These are phyloP conservation scores for Micronycteris hirsuta DNA, from an alignment of 2,113 vertebrate species.

Conservation along the genomic window DNA sequence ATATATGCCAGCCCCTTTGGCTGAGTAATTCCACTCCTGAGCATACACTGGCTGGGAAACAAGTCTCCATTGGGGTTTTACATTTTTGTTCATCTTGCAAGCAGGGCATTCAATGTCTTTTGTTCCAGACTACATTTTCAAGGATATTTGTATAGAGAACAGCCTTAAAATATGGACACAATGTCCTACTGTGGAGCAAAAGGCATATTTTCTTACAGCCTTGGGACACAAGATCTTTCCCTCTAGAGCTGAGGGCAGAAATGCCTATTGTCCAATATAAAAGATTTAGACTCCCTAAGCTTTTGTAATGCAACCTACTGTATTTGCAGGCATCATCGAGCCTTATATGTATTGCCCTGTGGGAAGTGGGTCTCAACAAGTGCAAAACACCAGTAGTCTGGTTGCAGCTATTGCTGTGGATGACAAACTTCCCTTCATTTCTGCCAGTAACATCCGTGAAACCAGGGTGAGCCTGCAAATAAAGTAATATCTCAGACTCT, in stretches of 20 bases:
- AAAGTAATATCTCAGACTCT: neutral
- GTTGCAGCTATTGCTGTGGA: neutral
- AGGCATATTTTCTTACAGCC: neutral
- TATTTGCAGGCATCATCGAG: neutral
- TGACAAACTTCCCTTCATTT: neutral
- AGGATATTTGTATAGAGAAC: neutral
- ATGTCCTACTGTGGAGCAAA: neutral
- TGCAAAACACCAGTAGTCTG: neutral
- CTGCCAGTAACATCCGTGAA: neutral
- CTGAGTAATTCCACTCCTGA: neutral
- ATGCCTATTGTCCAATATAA: neutral
- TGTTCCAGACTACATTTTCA: neutral
- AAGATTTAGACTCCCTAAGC: neutral
- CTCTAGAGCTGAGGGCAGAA: neutral
- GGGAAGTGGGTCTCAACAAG: neutral
- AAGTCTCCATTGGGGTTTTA: neutral
- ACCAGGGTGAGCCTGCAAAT: neutral
- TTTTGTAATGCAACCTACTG: neutral
- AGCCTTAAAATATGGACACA: neutral
- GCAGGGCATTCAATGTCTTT: neutral
- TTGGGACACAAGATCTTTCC: neutral
- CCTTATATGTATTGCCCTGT: neutral
- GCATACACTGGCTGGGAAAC: neutral
- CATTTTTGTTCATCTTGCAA: neutral
- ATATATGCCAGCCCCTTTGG: neutral